Percentiles rank a stretch among this genome's conserved stretches.
These are phyloP conservation scores for Autographa pulchrina DNA, from an alignment of 2,888 invertebrate species.

Conservation along the genomic window DNA sequence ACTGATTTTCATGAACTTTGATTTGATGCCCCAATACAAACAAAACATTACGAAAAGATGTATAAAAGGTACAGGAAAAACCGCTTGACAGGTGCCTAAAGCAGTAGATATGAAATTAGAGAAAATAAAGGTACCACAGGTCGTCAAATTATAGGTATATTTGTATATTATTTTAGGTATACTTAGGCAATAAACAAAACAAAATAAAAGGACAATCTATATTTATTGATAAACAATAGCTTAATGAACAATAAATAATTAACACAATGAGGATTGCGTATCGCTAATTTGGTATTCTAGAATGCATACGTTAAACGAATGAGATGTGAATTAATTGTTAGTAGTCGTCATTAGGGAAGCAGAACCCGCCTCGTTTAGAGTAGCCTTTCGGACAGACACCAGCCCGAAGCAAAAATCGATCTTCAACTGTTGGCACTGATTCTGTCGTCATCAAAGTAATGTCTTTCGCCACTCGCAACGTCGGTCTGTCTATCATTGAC, in stretches of 20 bases:
- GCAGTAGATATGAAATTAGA: too few relatives aligned
- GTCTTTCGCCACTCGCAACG: background rate
- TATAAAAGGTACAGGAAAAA: too few relatives aligned
- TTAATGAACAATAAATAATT: conserved; percentile 36
- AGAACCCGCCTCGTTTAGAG: conserved; percentile 59
- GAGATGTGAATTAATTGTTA: background rate
- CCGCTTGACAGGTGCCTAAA: too few relatives aligned
- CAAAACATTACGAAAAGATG: too few relatives aligned
- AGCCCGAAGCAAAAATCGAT: background rate
- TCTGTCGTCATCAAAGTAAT: background rate
- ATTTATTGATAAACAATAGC: background rate
- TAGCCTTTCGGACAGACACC: background rate
- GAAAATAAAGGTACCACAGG: too few relatives aligned
- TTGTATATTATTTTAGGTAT: background rate
- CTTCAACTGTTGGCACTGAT: background rate
- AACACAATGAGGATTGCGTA: conserved; percentile 35
- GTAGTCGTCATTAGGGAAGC: conserved; percentile 63
- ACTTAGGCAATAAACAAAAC: background rate
- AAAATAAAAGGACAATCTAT: background rate
- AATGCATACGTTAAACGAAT: background rate
- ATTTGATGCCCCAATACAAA: too few relatives aligned
- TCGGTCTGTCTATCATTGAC: background rate
- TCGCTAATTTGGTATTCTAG: conserved; percentile 15
- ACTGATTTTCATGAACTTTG: too few relatives aligned
- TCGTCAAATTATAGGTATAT: too few relatives aligned